Conservation (phyloP, 1,140 invertebrate species). For the Heterodera carotae region DNA sequence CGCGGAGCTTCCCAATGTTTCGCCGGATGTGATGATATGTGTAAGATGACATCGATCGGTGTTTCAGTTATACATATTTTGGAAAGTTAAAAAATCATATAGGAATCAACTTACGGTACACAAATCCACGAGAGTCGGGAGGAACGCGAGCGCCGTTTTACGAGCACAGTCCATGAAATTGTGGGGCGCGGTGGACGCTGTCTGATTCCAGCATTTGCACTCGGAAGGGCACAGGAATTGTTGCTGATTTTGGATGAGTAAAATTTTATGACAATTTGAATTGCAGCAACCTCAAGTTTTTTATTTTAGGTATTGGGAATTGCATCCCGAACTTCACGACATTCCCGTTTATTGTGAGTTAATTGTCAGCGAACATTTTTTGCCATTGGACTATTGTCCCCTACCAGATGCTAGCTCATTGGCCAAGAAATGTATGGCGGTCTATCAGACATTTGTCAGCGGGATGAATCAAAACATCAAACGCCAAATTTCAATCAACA, state of each 20-base stretch:
- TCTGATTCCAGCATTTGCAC: slow-evolving; percentile 95
- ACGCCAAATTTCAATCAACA: slow-evolving; percentile 93
- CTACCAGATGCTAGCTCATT: slow-evolving; percentile 83
- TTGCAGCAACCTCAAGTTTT: background rate
- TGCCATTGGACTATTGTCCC: background rate
- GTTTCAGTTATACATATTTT: background rate
- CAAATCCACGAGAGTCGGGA: slow-evolving; percentile 98
- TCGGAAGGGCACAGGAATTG: slow-evolving; percentile 94
- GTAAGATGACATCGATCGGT: slow-evolving; percentile 33
- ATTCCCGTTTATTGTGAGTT: slow-evolving; percentile 89
- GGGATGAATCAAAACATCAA: slow-evolving; percentile 98
- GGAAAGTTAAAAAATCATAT: slow-evolving; percentile 27
- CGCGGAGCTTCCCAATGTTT: slow-evolving; percentile 92
- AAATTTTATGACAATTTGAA: background rate
- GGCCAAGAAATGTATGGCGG: slow-evolving; percentile 99
- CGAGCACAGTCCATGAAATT: slow-evolving; percentile 90
- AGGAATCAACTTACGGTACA: slow-evolving; percentile 98
- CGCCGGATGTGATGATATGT: slow-evolving; percentile 88
- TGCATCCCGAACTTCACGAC: slow-evolving; percentile 95
- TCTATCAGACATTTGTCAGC: slow-evolving; percentile 98
- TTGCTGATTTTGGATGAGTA: slow-evolving; percentile 91
- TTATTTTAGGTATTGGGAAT: slow-evolving; percentile 76
- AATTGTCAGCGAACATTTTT: background rate
- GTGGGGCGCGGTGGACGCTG: slow-evolving; percentile 89
- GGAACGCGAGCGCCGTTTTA: slow-evolving; percentile 86